A percentile compares a stretch with the other conserved stretches of the same genome.
Conservation (phyloP, 2,113 vertebrate species). For the Kryptolebias marmoratus region DNA sequence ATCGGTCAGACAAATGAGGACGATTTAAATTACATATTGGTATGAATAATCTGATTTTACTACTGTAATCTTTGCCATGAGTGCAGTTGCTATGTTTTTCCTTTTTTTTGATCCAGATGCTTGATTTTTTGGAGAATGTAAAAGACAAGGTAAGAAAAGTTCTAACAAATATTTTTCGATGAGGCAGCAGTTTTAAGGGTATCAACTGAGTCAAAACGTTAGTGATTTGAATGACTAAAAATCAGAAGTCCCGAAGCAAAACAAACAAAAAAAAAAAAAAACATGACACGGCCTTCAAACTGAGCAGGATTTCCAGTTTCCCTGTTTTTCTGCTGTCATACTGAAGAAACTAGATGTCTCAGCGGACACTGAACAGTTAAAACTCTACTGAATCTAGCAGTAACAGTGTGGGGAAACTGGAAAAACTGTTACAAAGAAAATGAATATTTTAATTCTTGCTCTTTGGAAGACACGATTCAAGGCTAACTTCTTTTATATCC, state of each 20-base stretch:
- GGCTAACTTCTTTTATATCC: too few species aligned
- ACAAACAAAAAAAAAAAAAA: background rate
- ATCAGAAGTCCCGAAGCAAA: background rate
- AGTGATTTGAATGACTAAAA: background rate
- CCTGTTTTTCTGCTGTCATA: background rate
- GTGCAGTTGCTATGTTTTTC: background rate
- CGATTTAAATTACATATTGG: background rate
- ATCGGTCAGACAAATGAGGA: too few species aligned
- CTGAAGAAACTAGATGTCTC: background rate
- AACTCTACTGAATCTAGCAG: background rate
- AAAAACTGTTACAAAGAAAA: background rate
- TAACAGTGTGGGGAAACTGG: background rate
- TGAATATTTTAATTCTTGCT: background rate
- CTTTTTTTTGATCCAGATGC: too few species aligned
- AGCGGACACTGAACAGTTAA: background rate
- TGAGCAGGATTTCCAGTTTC: background rate
- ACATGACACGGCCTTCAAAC: background rate
- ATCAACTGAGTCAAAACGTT: background rate
- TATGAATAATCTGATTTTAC: background rate
- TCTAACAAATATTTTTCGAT: background rate
- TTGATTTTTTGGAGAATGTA: background rate
- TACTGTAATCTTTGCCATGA: background rate
- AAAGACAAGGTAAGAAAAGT: background rate
- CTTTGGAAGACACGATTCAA: background rate
- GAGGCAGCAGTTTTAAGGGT: background rate